These are phyloP conservation scores for Chaetops frenatus DNA, from an alignment of 2,113 vertebrate species.

Conservation along the genomic window DNA sequence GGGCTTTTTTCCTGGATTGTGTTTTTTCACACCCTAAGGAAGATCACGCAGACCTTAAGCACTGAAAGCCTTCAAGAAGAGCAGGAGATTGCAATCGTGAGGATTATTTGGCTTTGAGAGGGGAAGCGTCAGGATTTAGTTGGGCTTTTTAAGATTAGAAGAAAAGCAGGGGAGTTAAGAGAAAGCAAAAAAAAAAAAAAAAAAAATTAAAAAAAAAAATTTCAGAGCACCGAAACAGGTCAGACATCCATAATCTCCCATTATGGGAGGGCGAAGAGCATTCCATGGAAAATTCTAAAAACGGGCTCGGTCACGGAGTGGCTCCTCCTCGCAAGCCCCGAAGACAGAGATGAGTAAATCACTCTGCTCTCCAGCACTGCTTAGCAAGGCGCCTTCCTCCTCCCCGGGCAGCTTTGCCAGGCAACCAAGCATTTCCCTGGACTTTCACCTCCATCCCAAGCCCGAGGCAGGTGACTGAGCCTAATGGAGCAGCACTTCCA, in stretches of 20 bases:
- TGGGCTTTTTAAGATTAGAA: slow-evolving; percentile 16
- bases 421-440: neutral
- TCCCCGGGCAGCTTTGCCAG: neutral
- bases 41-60: slow-evolving; percentile 5
- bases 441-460: neutral
- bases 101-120: slow-evolving; percentile 25
- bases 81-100: neutral
- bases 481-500: neutral
- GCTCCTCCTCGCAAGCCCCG: neutral
- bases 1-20: neutral
- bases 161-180: neutral
- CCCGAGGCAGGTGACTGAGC: neutral
- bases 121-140: neutral
- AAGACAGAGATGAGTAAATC: neutral
- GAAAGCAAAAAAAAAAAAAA: neutral
- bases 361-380: neutral
- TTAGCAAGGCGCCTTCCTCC: neutral
- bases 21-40: neutral
- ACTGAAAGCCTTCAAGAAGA: neutral
- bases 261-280: neutral
- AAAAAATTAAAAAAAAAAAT: too few species aligned
- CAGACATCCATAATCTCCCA: neutral
- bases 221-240: neutral
- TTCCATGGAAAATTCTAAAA: neutral
- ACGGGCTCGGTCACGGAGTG: neutral